phyloP scores from a whole-genome alignment of 1,140 invertebrate species.

The Druon quercuslanigerum region DNA sequence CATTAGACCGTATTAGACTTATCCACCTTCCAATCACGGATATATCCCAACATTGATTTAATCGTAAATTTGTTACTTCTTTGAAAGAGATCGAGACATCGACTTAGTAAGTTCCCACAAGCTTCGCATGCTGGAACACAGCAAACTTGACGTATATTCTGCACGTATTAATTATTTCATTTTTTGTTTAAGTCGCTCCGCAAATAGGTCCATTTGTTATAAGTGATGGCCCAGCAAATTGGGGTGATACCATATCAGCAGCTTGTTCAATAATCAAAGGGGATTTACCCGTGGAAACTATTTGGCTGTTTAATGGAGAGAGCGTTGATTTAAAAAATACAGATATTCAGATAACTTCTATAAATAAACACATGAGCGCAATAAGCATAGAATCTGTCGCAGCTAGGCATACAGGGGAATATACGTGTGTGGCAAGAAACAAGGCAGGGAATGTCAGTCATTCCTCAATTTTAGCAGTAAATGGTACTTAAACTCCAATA shows the following conservation, averaged over 20 bases:
- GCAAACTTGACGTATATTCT: not conserved
- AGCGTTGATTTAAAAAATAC: constrained; percentile 78
- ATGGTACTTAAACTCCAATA: constrained; percentile 76
- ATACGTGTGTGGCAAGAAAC: constrained; percentile 88
- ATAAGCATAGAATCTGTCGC: constrained; percentile 87
- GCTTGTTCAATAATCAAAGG: constrained; percentile 87
- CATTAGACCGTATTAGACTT: not conserved
- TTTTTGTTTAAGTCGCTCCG: constrained; percentile 64
- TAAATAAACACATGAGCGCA: constrained; percentile 85
- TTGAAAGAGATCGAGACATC: not conserved
- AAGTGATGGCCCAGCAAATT: constrained; percentile 87
- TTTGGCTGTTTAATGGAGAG: constrained; percentile 86
- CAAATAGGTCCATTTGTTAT: constrained; percentile 86
- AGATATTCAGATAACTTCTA: constrained; percentile 84
- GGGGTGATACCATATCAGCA: constrained; percentile 85
- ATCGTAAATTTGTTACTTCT: not conserved
- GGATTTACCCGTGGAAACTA: constrained; percentile 84
- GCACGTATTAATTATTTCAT: not conserved
- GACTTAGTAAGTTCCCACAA: no score
- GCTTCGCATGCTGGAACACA: not conserved
- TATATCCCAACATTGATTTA: not conserved
- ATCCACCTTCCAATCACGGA: not conserved
- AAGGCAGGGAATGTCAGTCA: constrained; percentile 83
- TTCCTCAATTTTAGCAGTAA: constrained; percentile 83
- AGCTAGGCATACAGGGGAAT: constrained; percentile 85